Evolutionary conservation across 2,797 vertebrate species (phyloP).

Genomic region (Adelosebastes latens): DNA sequence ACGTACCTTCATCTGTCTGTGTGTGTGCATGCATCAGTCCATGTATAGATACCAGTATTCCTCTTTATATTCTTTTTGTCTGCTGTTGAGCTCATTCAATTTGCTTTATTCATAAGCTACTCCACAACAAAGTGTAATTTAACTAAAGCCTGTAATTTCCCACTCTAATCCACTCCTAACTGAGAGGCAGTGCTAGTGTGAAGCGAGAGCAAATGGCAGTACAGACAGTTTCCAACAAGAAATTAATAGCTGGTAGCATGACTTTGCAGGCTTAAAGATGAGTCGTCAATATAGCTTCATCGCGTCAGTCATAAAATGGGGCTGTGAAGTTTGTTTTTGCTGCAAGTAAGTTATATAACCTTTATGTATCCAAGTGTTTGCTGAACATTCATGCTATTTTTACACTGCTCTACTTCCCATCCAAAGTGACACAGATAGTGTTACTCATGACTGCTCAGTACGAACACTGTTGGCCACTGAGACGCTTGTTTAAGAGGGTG

Average conservation of each 20-base stretch:
- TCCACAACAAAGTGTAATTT: slow-evolving; percentile 1
- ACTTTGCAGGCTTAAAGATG: not conserved
- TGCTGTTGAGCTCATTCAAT: not conserved
- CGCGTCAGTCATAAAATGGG: not conserved
- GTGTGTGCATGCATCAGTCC: not conserved
- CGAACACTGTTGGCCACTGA: not conserved
- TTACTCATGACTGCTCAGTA: not conserved
- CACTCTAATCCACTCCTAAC: slow-evolving; percentile 35
- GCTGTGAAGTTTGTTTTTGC: not conserved
- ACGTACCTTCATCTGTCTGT: not conserved
- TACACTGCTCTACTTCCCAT: not conserved
- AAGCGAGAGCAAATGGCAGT: not conserved
- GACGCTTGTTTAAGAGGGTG: not conserved
- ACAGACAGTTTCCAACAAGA: slow-evolving; percentile 6
- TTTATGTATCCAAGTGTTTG: not conserved
- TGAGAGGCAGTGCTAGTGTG: slow-evolving; percentile 44
- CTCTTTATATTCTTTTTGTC: not conserved
- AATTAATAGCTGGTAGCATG: slow-evolving; percentile 35
- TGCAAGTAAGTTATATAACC: not conserved
- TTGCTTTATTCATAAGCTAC: not conserved
- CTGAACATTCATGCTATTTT: not conserved
- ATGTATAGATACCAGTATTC: not conserved
- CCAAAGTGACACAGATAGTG: not conserved
- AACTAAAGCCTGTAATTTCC: slow-evolving; percentile 14
- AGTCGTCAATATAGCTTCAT: not conserved